Evolutionary conservation across 2,113 vertebrate genomes (phyloP), one percentile per base, ranked within the genome.

Genomic region (Bothrops jararaca): DNA sequence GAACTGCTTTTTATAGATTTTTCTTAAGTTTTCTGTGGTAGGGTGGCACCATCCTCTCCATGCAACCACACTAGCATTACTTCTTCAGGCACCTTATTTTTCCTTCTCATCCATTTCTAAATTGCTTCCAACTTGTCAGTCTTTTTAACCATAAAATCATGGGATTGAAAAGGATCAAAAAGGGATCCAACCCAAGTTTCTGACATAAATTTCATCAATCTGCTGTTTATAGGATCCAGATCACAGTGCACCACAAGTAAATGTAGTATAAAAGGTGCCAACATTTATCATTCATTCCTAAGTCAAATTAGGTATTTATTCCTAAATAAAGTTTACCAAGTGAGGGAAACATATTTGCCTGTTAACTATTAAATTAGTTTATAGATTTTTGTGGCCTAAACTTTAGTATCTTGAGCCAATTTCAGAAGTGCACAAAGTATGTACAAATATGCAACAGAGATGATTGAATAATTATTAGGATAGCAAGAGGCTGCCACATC

Each of bases 141-240:
- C 53, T 86, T 57, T 89, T 90, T 93, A 90, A 93, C 86, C 57
- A 90, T 93, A 93, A 93, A 93, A 93, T 90, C 56, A 93, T 50
- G 90, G 74, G 74, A 90, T 53, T 90, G 74, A 48, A 85, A 86
- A 92, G 48, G 69, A 92, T 90, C 42, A 92, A 86, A 92, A 85
- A 93, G 34, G 24, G 22, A 80, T 24, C 45, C 48, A 58, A 53
- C 45, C 56, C 74, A 90, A 57, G 8, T 57, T 26, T 64, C 48
- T 93, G 80, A 48, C 45, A 86, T 86, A 64, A 86, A 90, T 86
- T 92, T 60, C 23, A 64, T 86, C 54, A 48, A 39, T 60, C 56
- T 53, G 24, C 45, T 53, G 48, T 24, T 64, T 45, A 29, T 26
- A 23, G 48, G 29, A 60, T 60, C 92, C 92, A 92, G 54, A 86